Conservation (phyloP, 2,113 vertebrate genomes). For the Nibea albiflora region DNA sequence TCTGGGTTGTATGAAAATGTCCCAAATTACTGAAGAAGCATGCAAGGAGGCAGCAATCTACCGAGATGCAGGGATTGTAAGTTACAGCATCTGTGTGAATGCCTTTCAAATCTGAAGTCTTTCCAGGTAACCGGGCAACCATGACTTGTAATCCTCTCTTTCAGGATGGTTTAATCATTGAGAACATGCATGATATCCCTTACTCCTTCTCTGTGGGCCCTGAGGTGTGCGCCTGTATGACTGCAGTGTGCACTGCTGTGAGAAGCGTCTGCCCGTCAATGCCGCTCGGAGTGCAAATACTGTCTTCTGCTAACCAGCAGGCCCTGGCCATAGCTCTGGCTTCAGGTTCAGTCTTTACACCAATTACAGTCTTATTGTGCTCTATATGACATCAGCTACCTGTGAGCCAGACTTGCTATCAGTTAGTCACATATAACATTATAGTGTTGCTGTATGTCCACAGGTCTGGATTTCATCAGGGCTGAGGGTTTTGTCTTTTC, state of each 20-base stretch:
- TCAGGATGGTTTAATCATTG: constrained; percentile 89
- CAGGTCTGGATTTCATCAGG: constrained; percentile 88
- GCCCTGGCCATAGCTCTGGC: constrained; percentile 87
- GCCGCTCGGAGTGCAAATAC: constrained; percentile 86
- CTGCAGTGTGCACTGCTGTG: constrained; percentile 79
- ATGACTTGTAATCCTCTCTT: not conserved
- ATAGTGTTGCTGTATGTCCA: constrained; percentile 12
- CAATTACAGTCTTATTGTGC: not conserved
- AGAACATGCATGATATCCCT: constrained; percentile 92
- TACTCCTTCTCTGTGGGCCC: constrained; percentile 84
- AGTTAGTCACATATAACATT: not conserved
- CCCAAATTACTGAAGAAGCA: constrained; percentile 84
- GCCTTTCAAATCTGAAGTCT: not conserved
- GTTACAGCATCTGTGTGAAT: constrained; percentile 10
- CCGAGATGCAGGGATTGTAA: constrained; percentile 85
- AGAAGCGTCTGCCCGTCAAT: constrained; percentile 80
- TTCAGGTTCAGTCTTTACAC: constrained; percentile 80
- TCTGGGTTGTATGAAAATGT: constrained; percentile 77
- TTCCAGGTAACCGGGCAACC: not conserved
- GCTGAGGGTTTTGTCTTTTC: constrained; percentile 88
- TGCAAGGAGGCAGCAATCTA: constrained; percentile 88
- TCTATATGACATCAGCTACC: not conserved
- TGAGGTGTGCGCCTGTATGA: constrained; percentile 87
- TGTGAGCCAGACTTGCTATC: not conserved
- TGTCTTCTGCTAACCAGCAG: constrained; percentile 86